Base-by-base conservation (phyloP, 1,140 invertebrate genomes). In the Leptinotarsa undecemlineata region DNA sequence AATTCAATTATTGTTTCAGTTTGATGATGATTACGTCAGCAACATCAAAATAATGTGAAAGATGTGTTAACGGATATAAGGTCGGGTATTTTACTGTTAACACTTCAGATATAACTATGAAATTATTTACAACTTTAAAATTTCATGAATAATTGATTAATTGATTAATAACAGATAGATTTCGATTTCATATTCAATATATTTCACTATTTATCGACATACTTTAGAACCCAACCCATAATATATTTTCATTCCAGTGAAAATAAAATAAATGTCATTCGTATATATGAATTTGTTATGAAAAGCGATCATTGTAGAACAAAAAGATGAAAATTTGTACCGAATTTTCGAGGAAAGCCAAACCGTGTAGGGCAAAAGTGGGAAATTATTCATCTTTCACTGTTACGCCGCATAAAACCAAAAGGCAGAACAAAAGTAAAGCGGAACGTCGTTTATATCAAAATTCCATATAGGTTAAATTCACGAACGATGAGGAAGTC, bases 371-470 rank as follows among this genome's bases (percentile, higher is more conserved):
- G 62, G 57, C 61, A 63, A 64, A 71, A 72, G 61, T 66, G 71
- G 62, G 71, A 48, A 72, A 72, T 72, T 72, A 72, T 72, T 72
- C 71, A 72, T 66, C 42, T 60, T 72, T 66, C 57, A 72, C 61
- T 72, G 71, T 72, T 72, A 33, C 51, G 51, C 71, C 71, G 60
- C 60, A 20, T 26, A 71, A 20, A 70, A 48, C 71, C 61, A 60
- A 26, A 19, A 21, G 71, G 60, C 71, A 72, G 64, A 72, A 72
- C 71, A 72, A 64, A 72, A 72, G 47, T 64, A 72, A 72, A 72
- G 47, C 62, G 71, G 71, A 72, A 72, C 61, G 14, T 72, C 71
- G 62, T 72, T 72, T 64, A 48, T 72, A 72, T 72, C 71, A 72
- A 72, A 72, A 48, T 48, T 62, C 62, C 71, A 48, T 72, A 64